Evolutionary conservation across 2,888 invertebrate genomes (phyloP), one percentile per base, ranked within the genome.

Genomic region (Ochropleura leucogaster): DNA sequence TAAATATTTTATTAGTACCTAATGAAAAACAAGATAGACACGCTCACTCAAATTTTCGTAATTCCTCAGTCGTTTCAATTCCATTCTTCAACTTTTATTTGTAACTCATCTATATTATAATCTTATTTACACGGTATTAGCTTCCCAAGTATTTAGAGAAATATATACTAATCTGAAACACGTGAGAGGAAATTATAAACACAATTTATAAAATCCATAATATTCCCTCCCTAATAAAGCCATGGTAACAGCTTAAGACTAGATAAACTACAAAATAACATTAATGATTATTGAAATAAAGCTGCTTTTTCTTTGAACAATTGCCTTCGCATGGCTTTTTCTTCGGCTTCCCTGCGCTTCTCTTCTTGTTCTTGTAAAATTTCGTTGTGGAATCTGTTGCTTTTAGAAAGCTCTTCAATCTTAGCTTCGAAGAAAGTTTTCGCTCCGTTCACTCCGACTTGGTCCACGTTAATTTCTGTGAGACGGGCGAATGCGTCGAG

Each of bases 391-490:
- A 99, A 99, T 95, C 99, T 99, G 91, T 98, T 98, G 74, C 97
- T 97, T 89, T 98, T 98, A 14, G 98, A 95, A 81, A 99, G 97
- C 90, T 99, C 98, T 90, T 98, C 98, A 89, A 99, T 99, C 98
- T 99, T 99, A 0, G 99, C 99, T 96, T 99, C 99, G 91, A 99
- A 99, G 96, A 99, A 99, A 91, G 98, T 98, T 93, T 99, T 99
- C 53, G 99, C 99, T 18, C 99, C 99, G 83, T 98, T 98, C 0
- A 99, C 99, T 1, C 99, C 99, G 40, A 99, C 99, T 96, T 99
- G 98, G 84, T 99, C 98, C 0, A 99, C 99, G 91, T 99, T 98
- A 77, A 99, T 98, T 95, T 99, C 99, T 9, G 98, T 98, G 49
- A 99, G 96, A 84, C 98, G 97, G 12, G 99, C 99, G 87, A 99